A percentile compares a stretch with the other conserved stretches of the same genome.
Evolutionary conservation across 2,888 invertebrate genomes (phyloP).

Genomic region (Junonia oenone): DNA sequence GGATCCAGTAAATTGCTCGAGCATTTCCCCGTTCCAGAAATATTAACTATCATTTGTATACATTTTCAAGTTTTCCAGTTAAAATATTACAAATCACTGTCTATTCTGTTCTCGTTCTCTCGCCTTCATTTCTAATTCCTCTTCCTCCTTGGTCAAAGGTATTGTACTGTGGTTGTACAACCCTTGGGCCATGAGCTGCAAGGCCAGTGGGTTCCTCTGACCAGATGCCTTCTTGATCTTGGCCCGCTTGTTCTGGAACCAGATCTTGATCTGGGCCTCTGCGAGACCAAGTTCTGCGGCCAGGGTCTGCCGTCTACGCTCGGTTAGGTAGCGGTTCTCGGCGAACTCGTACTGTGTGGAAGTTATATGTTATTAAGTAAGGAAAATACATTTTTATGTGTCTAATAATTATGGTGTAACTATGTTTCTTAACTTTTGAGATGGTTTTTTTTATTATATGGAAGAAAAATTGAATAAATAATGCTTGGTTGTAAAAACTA

Average conservation of each 20-base stretch:
- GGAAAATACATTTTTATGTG: too few relatives aligned
- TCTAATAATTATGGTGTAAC: too few relatives aligned
- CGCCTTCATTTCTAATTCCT: conserved; percentile 74
- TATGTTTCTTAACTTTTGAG: too few relatives aligned
- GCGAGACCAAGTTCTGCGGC: conserved; percentile 95
- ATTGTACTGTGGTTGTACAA: conserved; percentile 89
- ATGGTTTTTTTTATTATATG: too few relatives aligned
- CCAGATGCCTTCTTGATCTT: conserved; percentile 96
- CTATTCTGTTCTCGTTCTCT: conserved; percentile 62
- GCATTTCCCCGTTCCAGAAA: too few relatives aligned
- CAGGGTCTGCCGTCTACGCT: conserved; percentile 91
- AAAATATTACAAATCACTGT: conserved; percentile 38
- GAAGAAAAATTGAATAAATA: too few relatives aligned
- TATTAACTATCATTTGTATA: neutral
- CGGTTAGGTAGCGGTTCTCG: conserved; percentile 95
- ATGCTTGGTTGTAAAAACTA: too few relatives aligned
- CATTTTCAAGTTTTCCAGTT: neutral
- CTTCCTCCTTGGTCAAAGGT: conserved; percentile 35
- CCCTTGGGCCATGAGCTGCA: conserved; percentile 96
- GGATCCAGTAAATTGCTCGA: too few relatives aligned
- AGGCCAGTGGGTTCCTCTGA: conserved; percentile 89
- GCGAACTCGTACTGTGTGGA: conserved; percentile 88
- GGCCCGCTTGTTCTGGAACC: conserved; percentile 98
- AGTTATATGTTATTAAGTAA: neutral
- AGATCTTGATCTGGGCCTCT: conserved; percentile 98